A percentile compares a stretch with the other conserved stretches of the same genome.
phyloP scores from a whole-genome alignment of 2,113 vertebrate genomes.

The Chionodraco myersi region DNA sequence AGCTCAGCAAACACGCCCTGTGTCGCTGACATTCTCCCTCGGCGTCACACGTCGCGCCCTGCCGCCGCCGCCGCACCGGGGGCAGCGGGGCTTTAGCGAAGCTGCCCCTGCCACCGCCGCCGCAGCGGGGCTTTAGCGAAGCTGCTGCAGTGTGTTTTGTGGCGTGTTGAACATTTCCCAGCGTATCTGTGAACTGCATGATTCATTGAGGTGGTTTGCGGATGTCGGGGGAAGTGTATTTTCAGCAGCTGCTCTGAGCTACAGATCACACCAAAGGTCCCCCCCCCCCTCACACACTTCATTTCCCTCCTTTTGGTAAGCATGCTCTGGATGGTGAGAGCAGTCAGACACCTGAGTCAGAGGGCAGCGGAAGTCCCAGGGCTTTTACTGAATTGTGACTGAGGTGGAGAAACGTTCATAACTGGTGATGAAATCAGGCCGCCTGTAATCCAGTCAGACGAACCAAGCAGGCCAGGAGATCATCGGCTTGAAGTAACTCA shows the following conservation, averaged over 20 bases:
- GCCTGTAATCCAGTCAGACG: constrained; percentile 45
- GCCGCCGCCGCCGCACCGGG: not conserved
- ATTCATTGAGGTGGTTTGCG: constrained; percentile 49
- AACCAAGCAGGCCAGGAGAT: constrained; percentile 2
- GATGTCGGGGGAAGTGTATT: constrained; percentile 29
- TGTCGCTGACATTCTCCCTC: constrained; percentile 30
- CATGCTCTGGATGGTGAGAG: not conserved
- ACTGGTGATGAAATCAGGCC: constrained; percentile 39
- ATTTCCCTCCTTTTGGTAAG: constrained; percentile 4
- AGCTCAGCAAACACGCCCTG: constrained; percentile 48
- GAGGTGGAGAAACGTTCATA: constrained; percentile 36
- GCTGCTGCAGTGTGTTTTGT: constrained; percentile 35
- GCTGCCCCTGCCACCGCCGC: constrained; percentile 10
- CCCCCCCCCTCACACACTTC: not conserved
- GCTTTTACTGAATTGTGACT: constrained; percentile 25
- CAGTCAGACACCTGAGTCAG: constrained; percentile 54
- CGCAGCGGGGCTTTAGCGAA: constrained; percentile 31
- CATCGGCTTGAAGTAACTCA: constrained; percentile 1
- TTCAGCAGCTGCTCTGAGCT: constrained; percentile 10
- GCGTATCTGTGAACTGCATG: constrained; percentile 40
- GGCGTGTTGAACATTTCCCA: constrained; percentile 7
- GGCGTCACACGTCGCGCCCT: constrained; percentile 24
- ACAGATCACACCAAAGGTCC: constrained; percentile 39
- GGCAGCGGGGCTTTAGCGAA: too few species aligned
- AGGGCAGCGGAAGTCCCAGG: constrained; percentile 42